Conservation (phyloP, 92 coral and sea anemone genomes). For the Bergia sp. region DNA sequence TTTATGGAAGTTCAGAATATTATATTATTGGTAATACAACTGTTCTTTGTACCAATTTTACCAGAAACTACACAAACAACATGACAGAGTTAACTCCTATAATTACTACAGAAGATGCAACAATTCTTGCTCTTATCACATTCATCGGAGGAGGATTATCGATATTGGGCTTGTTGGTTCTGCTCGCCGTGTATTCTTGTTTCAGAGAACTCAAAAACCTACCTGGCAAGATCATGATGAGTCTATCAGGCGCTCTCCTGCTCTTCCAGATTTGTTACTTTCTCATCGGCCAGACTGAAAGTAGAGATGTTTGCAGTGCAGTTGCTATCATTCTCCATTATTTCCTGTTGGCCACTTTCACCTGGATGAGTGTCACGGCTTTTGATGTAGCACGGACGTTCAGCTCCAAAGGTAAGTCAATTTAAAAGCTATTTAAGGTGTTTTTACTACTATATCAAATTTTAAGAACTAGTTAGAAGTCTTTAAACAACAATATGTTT, state of each 20-base stretch:
- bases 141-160: conserved; percentile 18
- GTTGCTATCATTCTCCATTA: conserved; percentile 40
- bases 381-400: conserved; percentile 49
- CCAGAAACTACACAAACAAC: neutral
- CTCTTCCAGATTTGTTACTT: conserved; percentile 19
- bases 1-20: neutral
- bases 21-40: neutral
- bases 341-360: neutral
- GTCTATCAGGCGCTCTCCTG: neutral
- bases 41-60: neutral
- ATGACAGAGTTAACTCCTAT: neutral
- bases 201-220: conserved; percentile 44
- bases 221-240: neutral
- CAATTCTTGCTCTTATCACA: neutral
- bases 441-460: no score
- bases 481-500: no score
- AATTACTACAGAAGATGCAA: neutral
- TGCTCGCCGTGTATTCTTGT: neutral
- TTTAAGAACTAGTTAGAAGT: no score
- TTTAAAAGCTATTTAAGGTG: no score
- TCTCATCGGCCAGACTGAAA: neutral
- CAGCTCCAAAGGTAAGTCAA: conserved; percentile 37
- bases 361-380: conserved; percentile 6
- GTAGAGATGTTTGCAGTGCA: neutral
- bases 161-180: conserved; percentile 10